Evolutionary conservation across 1,140 invertebrate genomes (phyloP).

Genomic region (Drosophila paulistorum): DNA sequence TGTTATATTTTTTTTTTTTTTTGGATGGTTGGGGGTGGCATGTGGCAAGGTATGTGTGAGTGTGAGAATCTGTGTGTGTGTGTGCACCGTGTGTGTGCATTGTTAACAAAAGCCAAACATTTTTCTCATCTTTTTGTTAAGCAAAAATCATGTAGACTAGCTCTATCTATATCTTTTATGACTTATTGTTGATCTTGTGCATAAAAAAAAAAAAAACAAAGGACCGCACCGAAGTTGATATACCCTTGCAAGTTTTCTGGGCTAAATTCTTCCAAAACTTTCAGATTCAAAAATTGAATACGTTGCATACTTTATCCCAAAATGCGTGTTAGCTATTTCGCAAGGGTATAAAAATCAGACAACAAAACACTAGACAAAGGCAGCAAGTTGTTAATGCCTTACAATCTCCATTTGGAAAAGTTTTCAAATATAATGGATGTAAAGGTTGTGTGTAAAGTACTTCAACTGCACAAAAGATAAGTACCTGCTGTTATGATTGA

Average conservation of each 20-base stretch:
- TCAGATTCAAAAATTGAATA: too few species aligned
- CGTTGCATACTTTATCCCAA: too few species aligned
- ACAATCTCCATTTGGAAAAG: slow-evolving; percentile 9
- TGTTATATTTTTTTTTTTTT: slow-evolving; percentile 15
- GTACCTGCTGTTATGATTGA: not conserved
- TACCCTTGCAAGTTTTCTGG: too few species aligned
- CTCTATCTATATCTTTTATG: slow-evolving; percentile 78
- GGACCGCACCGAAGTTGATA: too few species aligned
- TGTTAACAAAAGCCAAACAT: slow-evolving; percentile 71
- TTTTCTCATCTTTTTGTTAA: slow-evolving; percentile 71
- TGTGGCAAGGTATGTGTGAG: slow-evolving; percentile 24
- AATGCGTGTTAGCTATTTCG: too few species aligned
- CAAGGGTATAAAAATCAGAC: not conserved
- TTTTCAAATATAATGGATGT: not conserved
- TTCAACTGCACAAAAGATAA: not conserved
- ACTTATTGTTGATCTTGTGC: slow-evolving; percentile 74
- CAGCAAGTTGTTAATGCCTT: slow-evolving; percentile 1
- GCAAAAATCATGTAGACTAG: slow-evolving; percentile 43
- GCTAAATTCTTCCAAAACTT: too few species aligned
- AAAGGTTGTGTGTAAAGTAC: not conserved
- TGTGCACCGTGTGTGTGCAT: slow-evolving; percentile 57
- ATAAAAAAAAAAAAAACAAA: not conserved
- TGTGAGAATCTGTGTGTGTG: slow-evolving; percentile 30
- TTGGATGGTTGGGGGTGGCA: slow-evolving; percentile 9
- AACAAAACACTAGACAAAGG: not conserved